These are phyloP conservation scores for Theonella swinhoei DNA, from an alignment of 37 sponge, comb jelly and placozoan genomes.

Conservation along the genomic window DNA sequence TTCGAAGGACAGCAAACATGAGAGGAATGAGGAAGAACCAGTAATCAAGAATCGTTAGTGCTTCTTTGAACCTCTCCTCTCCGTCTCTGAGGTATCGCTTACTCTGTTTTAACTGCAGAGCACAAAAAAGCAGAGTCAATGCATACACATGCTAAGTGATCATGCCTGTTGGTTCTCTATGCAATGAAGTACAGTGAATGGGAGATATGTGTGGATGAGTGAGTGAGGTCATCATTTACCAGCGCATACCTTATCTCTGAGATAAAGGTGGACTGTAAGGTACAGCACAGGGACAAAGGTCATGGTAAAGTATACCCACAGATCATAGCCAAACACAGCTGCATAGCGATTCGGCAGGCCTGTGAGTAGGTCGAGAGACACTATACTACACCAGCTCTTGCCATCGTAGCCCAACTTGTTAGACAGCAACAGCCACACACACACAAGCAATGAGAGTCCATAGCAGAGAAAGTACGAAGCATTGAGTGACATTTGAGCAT, in stretches of 20 bases:
- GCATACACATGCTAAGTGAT: background rate
- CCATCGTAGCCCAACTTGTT: conserved; percentile 11
- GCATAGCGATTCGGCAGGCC: background rate
- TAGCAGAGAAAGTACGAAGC: conserved; percentile 41
- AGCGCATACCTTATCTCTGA: conserved; percentile 6
- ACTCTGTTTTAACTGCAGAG: conserved; percentile 3
- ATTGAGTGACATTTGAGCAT: conserved; percentile 8
- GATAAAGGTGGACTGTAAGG: background rate
- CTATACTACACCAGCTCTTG: conserved; percentile 15
- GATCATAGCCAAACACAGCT: background rate
- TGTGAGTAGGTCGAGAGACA: background rate
- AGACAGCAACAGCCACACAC: conserved; percentile 34
- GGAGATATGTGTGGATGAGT: background rate
- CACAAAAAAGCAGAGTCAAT: background rate
- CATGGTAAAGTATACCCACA: background rate
- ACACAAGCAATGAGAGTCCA: conserved; percentile 15
- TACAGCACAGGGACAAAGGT: background rate
- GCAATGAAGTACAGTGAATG: no score
- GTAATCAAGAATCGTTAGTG: conserved; percentile 41
- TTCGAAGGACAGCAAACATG: conserved; percentile 64
- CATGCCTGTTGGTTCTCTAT: background rate
- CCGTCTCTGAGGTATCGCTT: background rate
- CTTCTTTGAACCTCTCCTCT: conserved; percentile 21
- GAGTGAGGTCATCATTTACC: background rate
- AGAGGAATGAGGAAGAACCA: conserved; percentile 69